Percentiles rank a stretch among this genome's conserved stretches.
Conservation (phyloP, 2,797 vertebrate genomes). For the Gymnoscopelus microlampas region DNA sequence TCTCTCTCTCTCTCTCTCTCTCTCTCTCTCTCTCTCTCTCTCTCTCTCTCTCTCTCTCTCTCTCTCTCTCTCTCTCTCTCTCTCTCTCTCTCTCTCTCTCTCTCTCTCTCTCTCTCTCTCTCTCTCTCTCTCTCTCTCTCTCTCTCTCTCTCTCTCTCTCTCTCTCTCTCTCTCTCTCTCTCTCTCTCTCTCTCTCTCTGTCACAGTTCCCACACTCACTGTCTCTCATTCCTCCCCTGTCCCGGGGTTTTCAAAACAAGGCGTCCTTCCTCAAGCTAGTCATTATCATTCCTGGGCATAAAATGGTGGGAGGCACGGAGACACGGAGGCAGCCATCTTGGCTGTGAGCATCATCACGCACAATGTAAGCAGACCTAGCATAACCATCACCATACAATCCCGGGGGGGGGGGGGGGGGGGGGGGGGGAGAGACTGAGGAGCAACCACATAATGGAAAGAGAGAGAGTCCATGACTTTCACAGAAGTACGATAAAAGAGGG, state of each 20-base stretch:
- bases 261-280: constrained; percentile 59
- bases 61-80: constrained; percentile 1
- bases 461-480: constrained; percentile 18
- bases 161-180: constrained; percentile 7
- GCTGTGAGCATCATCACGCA: constrained; percentile 51
- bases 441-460: constrained; percentile 47
- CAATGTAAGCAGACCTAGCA: constrained; percentile 42
- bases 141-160: constrained; percentile 1
- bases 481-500: constrained; percentile 24
- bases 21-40: not conserved
- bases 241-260: constrained; percentile 50
- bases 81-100: constrained; percentile 3
- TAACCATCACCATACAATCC: constrained; percentile 22
- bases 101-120: constrained; percentile 1
- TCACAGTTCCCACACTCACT: constrained; percentile 39
- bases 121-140: constrained; percentile 3
- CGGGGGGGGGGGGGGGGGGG: constrained; percentile 30
- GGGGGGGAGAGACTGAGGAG: constrained; percentile 16
- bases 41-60: not conserved
- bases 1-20: not conserved
- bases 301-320: constrained; percentile 51
- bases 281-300: constrained; percentile 69
- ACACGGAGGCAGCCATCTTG: constrained; percentile 59
- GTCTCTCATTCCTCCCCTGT: constrained; percentile 1
- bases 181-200: not conserved